These are phyloP conservation scores for Sarcophaga rosellei DNA, from an alignment of 2,888 invertebrate genomes.

Conservation along the genomic window DNA sequence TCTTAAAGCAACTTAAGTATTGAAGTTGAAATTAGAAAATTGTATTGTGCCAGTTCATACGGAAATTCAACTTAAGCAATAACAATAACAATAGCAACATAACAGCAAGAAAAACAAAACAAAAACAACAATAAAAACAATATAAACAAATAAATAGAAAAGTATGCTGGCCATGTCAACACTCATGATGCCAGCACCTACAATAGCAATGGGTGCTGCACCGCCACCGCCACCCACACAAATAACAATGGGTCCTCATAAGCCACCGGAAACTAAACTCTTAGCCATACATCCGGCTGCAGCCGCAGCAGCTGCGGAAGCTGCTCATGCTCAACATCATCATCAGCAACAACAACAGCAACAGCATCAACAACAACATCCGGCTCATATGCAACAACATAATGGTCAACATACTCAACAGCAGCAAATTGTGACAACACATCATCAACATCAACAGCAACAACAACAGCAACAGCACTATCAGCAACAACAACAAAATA, in stretches of 20 bases:
- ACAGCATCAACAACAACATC: slow-evolving; percentile 73
- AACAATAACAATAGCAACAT: neutral
- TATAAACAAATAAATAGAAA: slow-evolving; percentile 57
- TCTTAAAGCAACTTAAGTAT: too few species aligned
- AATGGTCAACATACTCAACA: slow-evolving; percentile 73
- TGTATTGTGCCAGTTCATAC: too few species aligned
- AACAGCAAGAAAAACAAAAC: neutral
- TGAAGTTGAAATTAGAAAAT: too few species aligned
- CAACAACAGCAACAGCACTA: slow-evolving; percentile 70
- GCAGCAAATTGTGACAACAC: slow-evolving; percentile 73
- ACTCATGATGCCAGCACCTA: slow-evolving; percentile 82
- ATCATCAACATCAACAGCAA: slow-evolving; percentile 74
- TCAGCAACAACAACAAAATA: slow-evolving; percentile 73
- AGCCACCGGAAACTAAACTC: slow-evolving; percentile 81
- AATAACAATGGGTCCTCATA: slow-evolving; percentile 81
- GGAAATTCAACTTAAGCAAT: neutral
- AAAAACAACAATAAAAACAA: slow-evolving; percentile 2
- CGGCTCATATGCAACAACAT: slow-evolving; percentile 71
- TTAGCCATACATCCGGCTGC: slow-evolving; percentile 80
- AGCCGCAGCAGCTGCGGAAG: slow-evolving; percentile 70
- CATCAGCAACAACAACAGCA: slow-evolving; percentile 67
- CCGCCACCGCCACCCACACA: slow-evolving; percentile 72
- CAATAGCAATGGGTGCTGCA: slow-evolving; percentile 81
- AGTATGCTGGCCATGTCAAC: slow-evolving; percentile 82
- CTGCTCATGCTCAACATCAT: slow-evolving; percentile 73